A percentile compares a stretch with the other conserved stretches of the same genome.
Evolutionary conservation across 2,888 invertebrate genomes (phyloP).

Genomic region (Geophilus truncorum): DNA sequence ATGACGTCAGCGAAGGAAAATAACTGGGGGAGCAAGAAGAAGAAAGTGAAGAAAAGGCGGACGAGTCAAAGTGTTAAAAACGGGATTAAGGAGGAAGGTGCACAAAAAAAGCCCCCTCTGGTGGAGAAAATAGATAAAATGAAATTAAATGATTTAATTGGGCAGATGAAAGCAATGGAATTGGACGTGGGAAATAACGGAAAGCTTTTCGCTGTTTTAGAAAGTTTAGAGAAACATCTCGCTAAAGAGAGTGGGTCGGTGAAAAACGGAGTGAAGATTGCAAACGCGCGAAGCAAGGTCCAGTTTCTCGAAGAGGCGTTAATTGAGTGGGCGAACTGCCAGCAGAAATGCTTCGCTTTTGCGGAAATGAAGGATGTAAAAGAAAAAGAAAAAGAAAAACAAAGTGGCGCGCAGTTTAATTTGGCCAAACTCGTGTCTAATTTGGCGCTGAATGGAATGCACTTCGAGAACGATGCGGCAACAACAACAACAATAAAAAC

Average conservation of each 20-base stretch:
- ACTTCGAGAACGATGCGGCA: neutral
- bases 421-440: neutral
- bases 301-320: neutral
- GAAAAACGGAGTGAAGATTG: no score
- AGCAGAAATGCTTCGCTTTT: no score
- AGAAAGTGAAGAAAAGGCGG: neutral
- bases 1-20: neutral
- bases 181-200: no score
- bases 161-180: neutral
- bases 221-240: neutral
- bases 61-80: neutral
- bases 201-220: neutral
- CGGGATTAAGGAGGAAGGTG: neutral
- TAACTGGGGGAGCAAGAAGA: neutral
- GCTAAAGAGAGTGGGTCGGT: neutral
- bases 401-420: neutral
- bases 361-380: no score
- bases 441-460: neutral
- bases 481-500: no score
- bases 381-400: no score
- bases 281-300: neutral
- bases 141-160: neutral
- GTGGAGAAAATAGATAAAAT: neutral
- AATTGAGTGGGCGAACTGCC: neutral
- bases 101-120: neutral